These are phyloP conservation scores for Struthio camelus DNA, from an alignment of 2,113 vertebrate species.

Conservation along the genomic window DNA sequence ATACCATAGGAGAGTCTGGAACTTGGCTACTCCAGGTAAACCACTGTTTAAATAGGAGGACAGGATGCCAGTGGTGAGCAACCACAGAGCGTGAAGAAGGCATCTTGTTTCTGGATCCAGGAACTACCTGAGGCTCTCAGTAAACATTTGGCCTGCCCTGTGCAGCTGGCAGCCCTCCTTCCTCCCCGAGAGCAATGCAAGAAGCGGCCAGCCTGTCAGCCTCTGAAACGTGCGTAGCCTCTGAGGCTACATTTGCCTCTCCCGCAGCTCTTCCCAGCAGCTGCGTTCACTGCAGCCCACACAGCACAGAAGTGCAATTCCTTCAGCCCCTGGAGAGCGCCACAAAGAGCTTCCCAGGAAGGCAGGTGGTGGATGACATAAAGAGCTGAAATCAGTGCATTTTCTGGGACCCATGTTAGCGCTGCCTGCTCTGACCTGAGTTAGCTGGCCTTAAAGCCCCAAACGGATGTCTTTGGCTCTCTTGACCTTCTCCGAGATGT, in stretches of 20 bases:
- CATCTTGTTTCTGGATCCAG: not conserved
- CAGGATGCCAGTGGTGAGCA: not conserved
- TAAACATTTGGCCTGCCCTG: not conserved
- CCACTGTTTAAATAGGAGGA: too few relatives aligned
- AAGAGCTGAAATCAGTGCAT: not conserved
- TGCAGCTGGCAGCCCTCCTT: not conserved
- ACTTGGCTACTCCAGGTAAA: not conserved
- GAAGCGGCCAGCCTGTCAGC: not conserved
- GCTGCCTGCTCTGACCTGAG: not conserved
- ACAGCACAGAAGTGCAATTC: not conserved
- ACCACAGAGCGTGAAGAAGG: not conserved
- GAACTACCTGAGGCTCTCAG: not conserved
- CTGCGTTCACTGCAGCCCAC: not conserved
- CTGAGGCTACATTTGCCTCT: not conserved
- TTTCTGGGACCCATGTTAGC: not conserved
- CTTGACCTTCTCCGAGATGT: not conserved
- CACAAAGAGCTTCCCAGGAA: not conserved
- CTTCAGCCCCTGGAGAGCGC: not conserved
- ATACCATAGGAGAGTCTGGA: not conserved
- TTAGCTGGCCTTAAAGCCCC: not conserved
- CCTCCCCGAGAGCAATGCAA: not conserved
- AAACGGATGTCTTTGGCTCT: not conserved
- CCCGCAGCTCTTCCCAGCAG: not conserved
- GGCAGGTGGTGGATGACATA: not conserved
- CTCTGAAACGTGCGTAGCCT: not conserved